Evolutionary conservation across 2,888 invertebrate species (phyloP).

Genomic region (Chrysodeixis includens): DNA sequence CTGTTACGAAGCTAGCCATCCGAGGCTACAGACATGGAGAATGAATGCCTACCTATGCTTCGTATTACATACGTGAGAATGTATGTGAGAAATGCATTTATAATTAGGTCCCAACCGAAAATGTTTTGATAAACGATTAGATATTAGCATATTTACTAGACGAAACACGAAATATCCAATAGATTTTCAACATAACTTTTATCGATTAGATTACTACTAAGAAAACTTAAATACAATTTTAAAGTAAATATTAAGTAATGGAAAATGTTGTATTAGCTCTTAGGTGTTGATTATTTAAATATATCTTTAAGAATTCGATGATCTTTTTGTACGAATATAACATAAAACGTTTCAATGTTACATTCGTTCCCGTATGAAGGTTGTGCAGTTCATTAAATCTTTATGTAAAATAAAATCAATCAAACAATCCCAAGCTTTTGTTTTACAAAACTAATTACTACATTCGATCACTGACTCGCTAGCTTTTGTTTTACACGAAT

Average conservation of each 20-base stretch:
- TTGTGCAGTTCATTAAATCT: too few relatives aligned
- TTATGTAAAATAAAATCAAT: neutral
- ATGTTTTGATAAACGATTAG: neutral
- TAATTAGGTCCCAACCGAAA: neutral
- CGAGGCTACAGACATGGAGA: slow-evolving; percentile 74
- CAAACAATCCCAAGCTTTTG: neutral
- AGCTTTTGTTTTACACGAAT: neutral
- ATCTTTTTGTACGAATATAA: too few relatives aligned
- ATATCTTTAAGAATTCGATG: too few relatives aligned
- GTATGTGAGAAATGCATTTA: slow-evolving; percentile 27
- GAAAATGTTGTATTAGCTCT: too few relatives aligned
- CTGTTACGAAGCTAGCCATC: slow-evolving; percentile 71
- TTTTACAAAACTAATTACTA: neutral
- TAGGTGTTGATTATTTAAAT: too few relatives aligned
- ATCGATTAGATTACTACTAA: neutral
- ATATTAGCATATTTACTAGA: neutral
- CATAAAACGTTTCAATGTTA: too few relatives aligned
- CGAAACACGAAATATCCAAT: too few relatives aligned
- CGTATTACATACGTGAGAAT: slow-evolving; percentile 22
- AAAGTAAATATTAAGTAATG: too few relatives aligned
- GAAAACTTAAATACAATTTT: neutral
- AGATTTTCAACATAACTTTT: too few relatives aligned
- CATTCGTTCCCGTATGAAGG: too few relatives aligned
- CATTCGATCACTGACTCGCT: neutral
- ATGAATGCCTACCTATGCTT: slow-evolving; percentile 47